phyloP scores from a whole-genome alignment of 2,113 vertebrate genomes.

The Corythornis madagascariensis region DNA sequence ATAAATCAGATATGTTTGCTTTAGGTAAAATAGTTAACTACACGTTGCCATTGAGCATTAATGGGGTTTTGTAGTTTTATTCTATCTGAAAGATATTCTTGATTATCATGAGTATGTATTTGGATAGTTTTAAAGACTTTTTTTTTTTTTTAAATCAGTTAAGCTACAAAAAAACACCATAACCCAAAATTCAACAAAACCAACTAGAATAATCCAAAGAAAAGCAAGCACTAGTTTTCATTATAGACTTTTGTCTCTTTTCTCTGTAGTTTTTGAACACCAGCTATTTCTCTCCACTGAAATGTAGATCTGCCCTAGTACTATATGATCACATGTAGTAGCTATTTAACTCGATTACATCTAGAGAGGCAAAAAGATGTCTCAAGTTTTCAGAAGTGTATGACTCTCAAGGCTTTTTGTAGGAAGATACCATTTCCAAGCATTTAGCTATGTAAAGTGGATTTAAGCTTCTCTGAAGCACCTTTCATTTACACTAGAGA shows the following conservation, averaged over 20 bases:
- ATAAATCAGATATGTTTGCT: not conserved
- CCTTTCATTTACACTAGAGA: not conserved
- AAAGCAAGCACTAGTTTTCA: not conserved
- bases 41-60: not conserved
- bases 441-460: slow-evolving; percentile 12
- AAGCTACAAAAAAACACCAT: not conserved
- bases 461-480: slow-evolving; percentile 15
- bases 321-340: not conserved
- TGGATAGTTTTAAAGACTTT: not conserved
- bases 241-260: not conserved
- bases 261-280: not conserved
- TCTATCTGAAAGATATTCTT: not conserved
- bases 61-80: not conserved
- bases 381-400: slow-evolving; percentile 6
- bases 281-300: not conserved
- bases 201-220: not conserved
- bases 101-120: not conserved
- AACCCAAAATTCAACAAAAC: not conserved
- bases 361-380: not conserved
- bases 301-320: not conserved
- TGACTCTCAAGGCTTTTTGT: not conserved
- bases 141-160: not conserved
- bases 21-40: not conserved
- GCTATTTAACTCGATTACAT: not conserved
- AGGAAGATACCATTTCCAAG: not conserved